Percentiles rank a stretch among this genome's conserved stretches.
Conservation (phyloP, 1,140 invertebrate species). For the Lithobius niger region DNA sequence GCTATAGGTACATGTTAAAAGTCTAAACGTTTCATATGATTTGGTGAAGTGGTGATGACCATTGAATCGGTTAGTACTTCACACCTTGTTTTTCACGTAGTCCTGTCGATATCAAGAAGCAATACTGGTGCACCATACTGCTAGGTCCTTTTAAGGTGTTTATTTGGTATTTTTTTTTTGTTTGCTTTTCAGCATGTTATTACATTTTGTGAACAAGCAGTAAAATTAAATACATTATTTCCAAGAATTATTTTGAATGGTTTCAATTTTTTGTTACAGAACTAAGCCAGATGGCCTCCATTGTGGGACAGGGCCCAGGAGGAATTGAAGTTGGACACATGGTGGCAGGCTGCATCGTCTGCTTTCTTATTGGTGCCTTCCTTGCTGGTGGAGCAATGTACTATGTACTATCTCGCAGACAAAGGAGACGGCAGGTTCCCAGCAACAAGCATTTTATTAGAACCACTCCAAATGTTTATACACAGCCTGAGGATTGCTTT, state of each 20-base stretch:
- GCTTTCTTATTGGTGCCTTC: slow-evolving; percentile 34
- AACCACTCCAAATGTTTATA: neutral
- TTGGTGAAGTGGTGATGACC: too few species aligned
- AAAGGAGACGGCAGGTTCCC: neutral
- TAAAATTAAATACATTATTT: neutral
- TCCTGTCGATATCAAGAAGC: too few species aligned
- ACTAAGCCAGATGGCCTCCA: slow-evolving; percentile 7
- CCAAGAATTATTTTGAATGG: neutral
- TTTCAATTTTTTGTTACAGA: neutral
- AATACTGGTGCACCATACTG: too few species aligned
- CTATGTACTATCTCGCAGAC: slow-evolving; percentile 32
- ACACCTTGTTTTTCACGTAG: too few species aligned
- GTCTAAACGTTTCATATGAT: too few species aligned
- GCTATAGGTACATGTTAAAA: too few species aligned
- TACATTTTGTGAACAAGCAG: neutral
- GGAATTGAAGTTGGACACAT: slow-evolving; percentile 36
- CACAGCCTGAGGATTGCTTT: neutral
- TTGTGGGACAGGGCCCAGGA: slow-evolving; percentile 3
- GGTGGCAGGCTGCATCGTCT: slow-evolving; percentile 38
- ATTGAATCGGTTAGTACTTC: too few species aligned
- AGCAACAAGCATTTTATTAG: neutral
- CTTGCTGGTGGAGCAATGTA: slow-evolving; percentile 32
- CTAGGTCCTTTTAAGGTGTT: too few species aligned
- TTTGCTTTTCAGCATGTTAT: too few species aligned
- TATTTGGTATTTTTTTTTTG: too few species aligned